Conservation (phyloP, 2,797 vertebrate genomes). For the Pteronotus mesoamericanus region DNA sequence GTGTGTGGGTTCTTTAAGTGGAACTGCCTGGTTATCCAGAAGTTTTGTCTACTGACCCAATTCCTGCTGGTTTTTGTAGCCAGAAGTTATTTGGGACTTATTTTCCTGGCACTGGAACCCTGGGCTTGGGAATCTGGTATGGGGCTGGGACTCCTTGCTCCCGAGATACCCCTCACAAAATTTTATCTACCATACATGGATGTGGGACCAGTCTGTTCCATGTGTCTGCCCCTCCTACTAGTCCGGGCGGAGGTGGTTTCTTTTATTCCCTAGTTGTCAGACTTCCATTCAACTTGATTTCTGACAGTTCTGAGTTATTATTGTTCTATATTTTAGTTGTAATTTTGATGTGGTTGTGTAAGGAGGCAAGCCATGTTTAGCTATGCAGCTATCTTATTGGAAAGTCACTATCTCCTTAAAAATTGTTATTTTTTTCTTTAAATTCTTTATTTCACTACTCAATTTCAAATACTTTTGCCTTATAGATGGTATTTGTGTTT, state of each 20-base stretch:
- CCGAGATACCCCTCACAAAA: neutral
- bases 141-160: neutral
- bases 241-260: neutral
- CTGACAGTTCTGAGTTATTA: neutral
- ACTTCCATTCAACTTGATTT: neutral
- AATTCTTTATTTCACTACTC: neutral
- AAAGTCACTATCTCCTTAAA: neutral
- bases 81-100: neutral
- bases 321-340: neutral
- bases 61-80: neutral
- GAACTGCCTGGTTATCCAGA: neutral
- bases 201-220: too few species aligned
- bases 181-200: neutral
- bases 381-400: neutral
- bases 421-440: neutral
- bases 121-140: neutral
- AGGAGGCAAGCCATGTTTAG: neutral
- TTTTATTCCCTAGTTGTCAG: neutral
- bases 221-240: neutral
- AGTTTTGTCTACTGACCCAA: neutral
- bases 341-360: neutral
- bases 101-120: neutral
- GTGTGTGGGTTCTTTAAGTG: neutral
- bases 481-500: neutral
- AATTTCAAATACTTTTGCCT: neutral